Evolutionary conservation across 1,140 invertebrate genomes (phyloP), one percentile per base, ranked within the genome.

Genomic region (Aricia agestis): DNA sequence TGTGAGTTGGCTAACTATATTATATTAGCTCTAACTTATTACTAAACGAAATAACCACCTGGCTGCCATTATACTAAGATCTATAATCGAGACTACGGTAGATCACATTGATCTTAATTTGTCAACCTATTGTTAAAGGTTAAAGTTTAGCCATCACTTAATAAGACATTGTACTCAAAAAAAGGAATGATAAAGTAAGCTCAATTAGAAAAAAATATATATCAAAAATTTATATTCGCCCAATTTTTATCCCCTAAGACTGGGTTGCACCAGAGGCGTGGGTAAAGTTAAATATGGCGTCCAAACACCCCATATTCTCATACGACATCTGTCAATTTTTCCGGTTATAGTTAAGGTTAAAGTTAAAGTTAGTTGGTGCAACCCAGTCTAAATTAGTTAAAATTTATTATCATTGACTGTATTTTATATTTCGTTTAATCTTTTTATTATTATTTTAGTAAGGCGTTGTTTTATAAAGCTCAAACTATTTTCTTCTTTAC

Each of bases 101-200:
- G 45, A 52, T 52, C 42, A 52, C 67, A 42, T 25, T 25, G 66
- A 41, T 17, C 32, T 66, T 18, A 2, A 66, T n/a, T 66, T 66
- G 31, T 66, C 66, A 41, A 66, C 45, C 45, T 52, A 13, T 11
- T 52, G 3, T 52, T 15, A 9, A 52, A 52, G 45, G 32, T 66
- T 13, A 36, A 66, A 66, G 63, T 36, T 11, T 17, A 9, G 25
- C 7, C 63, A 31, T 32, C 25, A 15, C 32, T 31, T 0, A 31
- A 19, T 13, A 65, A 25, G 10, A 32, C 9, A 31, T 31, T 25
- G 13, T 9, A 36, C 36, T 36, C 36, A 36, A 36, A 36, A 36
- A 5, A 25, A 25, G 25, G 3, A 2, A 25, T 25, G 25, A 36
- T 36, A 36, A 36, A 9, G 2, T 32, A 32, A 32, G 36, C 36